Conservation (phyloP, 92 coral and sea anemone species). For the Parazoanthus darwini region DNA sequence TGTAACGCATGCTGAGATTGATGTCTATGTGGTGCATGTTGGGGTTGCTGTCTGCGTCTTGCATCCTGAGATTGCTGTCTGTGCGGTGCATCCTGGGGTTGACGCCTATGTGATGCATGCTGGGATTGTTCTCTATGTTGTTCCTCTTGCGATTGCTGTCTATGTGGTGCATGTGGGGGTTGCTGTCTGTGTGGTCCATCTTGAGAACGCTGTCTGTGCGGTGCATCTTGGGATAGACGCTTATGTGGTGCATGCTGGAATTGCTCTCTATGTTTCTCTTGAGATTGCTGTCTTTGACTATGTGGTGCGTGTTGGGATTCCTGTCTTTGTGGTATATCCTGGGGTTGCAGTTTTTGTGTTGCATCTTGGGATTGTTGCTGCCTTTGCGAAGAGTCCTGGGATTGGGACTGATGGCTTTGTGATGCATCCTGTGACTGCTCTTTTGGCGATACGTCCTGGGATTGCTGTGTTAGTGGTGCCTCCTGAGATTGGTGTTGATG, state of each 20-base stretch:
- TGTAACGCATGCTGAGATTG: not conserved
- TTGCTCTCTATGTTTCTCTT: not conserved
- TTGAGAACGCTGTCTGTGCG: not conserved
- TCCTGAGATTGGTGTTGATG: no score
- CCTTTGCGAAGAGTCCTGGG: not conserved
- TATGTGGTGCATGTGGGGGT: not conserved
- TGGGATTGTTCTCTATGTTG: not conserved
- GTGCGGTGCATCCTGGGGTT: not conserved
- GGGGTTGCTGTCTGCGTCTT: not conserved
- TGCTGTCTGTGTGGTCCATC: not conserved
- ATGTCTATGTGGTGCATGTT: not conserved
- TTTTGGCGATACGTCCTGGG: no score
- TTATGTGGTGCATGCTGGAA: not conserved
- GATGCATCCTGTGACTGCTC: not conserved
- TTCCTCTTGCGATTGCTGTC: not conserved
- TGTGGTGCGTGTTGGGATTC: not conserved
- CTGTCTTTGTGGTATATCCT: not conserved
- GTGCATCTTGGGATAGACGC: not conserved
- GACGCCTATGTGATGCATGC: not conserved
- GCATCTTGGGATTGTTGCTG: constrained; percentile 23
- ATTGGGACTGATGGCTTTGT: not conserved
- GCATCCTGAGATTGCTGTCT: not conserved
- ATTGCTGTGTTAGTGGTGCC: not conserved
- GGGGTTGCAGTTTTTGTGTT: not conserved
- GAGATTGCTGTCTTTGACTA: not conserved